Evolutionary conservation across 1,140 invertebrate species (phyloP), one percentile per base, ranked within the genome.

Genomic region (Himalopsyche phryganea): DNA sequence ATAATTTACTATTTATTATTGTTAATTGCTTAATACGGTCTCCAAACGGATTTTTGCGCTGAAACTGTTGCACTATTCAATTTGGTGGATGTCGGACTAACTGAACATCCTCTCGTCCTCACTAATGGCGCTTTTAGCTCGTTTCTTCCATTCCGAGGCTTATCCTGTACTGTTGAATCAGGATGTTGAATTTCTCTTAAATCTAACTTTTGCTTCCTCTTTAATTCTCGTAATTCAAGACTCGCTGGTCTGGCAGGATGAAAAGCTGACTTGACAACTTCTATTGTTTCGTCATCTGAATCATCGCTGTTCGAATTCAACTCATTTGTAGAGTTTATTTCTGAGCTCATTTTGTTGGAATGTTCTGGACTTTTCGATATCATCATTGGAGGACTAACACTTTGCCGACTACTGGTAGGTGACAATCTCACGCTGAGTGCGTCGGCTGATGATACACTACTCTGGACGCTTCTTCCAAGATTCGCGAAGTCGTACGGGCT

Each of bases 251-350:
- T 72, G n/a, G 79, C 76, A 1, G 80, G 79, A 63, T 82, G 81
- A 70, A 88, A 89, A 23, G 87, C 88, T 14, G 86, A 89, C 67
- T 87, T 86, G 0, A 88, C 83, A 36, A 89, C 88, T 58, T 90
- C 87, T 58, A 86, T 85, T 41, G 81, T 81, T 65, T 86, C 84
- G 51, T 85, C 83, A 20, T 85, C 81, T 6, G 80, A 82, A 50
- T 78, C 82, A 41, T 83, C 81, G 36, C 77, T 74, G 60, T 82
- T 83, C n/a, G 83, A 83, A 33, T 77, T 73, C 36, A 82, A 80
- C 44, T 85, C 84, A 50, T 83, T 78, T 1, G 81, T 80, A 5
- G 83, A 85, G 65, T 83, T 82, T 1, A 80, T 77, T 68, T 81
- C 81, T 1, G 78, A 79, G 11, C 79, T 77, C 66, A 78, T 74